phyloP scores from a whole-genome alignment of 2,113 vertebrate species.

The Aldabrachelys gigantea region DNA sequence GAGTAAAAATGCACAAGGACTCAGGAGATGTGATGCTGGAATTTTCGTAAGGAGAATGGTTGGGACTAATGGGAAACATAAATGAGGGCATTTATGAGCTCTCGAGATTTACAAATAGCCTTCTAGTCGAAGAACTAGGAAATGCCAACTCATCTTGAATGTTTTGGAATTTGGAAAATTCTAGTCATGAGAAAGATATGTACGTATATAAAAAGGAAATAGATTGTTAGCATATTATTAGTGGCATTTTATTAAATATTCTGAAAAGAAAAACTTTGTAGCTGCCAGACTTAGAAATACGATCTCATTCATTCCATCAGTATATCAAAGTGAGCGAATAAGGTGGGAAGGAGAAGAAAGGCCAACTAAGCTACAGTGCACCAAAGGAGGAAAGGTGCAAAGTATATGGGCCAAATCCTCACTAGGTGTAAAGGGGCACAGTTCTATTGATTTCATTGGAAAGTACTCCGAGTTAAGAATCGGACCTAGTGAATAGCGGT shows the following conservation, averaged over 20 bases:
- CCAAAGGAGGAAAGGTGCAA: conserved; percentile 31
- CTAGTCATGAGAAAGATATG: conserved; percentile 41
- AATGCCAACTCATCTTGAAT: not conserved
- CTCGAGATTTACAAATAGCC: conserved; percentile 31
- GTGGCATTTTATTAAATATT: conserved; percentile 76
- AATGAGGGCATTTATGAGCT: conserved; percentile 29
- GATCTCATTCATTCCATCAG: conserved; percentile 66
- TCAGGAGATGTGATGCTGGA: conserved; percentile 23
- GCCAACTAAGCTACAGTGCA: conserved; percentile 14
- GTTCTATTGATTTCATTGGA: not conserved
- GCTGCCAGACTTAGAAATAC: conserved; percentile 65
- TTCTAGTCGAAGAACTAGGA: conserved; percentile 37
- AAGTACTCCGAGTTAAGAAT: not conserved
- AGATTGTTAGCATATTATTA: conserved; percentile 71
- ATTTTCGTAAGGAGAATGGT: not conserved
- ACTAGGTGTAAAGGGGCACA: not conserved
- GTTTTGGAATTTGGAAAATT: conserved; percentile 56
- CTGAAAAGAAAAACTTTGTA: conserved; percentile 68
- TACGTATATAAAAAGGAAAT: conserved; percentile 61
- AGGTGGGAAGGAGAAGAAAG: not conserved
- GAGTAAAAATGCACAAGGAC: not conserved
- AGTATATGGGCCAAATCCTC: not conserved
- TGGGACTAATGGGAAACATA: conserved; percentile 27
- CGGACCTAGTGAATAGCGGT: not conserved
- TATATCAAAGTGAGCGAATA: conserved; percentile 40